A percentile compares a stretch with the other conserved stretches of the same genome.
These are phyloP conservation scores for Sinocyclocheilus rhinocerous DNA, from an alignment of 2,113 vertebrate species.

Conservation along the genomic window DNA sequence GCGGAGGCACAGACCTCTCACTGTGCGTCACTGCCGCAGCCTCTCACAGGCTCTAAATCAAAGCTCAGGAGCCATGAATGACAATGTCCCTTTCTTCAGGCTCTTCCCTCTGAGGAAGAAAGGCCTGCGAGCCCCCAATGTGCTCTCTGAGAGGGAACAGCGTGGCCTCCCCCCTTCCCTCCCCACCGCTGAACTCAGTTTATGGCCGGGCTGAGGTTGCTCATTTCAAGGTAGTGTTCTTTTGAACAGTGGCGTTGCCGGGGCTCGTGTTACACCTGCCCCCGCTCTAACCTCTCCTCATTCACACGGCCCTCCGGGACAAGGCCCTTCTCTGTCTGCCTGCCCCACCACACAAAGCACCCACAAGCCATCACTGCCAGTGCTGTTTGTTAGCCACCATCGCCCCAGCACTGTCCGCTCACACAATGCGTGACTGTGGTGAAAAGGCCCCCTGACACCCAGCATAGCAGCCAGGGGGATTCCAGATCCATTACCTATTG, in stretches of 20 bases:
- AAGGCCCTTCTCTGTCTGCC: conserved; percentile 48
- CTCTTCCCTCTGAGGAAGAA: conserved; percentile 51
- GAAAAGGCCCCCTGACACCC: conserved; percentile 31
- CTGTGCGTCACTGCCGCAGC: conserved; percentile 33
- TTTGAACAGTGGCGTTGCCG: conserved; percentile 45
- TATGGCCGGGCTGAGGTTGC: conserved; percentile 71
- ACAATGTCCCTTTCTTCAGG: conserved; percentile 57
- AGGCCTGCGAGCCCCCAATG: conserved; percentile 33
- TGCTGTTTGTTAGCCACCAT: conserved; percentile 66
- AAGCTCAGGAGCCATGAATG: conserved; percentile 61
- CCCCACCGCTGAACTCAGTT: conserved; percentile 63
- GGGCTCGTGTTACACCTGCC: conserved; percentile 68
- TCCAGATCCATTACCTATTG: conserved; percentile 64
- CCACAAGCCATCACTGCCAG: conserved; percentile 51
- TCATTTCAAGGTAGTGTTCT: conserved; percentile 64
- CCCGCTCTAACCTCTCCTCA: conserved; percentile 58
- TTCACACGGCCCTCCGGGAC: conserved; percentile 51
- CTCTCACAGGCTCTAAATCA: conserved; percentile 60
- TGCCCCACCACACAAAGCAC: conserved; percentile 33
- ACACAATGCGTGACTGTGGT: conserved; percentile 57
- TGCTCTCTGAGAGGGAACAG: conserved; percentile 29
- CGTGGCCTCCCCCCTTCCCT: conserved; percentile 45
- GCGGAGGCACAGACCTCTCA: conserved; percentile 29
- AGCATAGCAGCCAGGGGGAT: conserved; percentile 50
- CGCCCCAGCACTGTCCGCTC: conserved; percentile 61